These are phyloP conservation scores for Hyla sarda DNA, from an alignment of 2,113 vertebrate genomes.

Conservation along the genomic window DNA sequence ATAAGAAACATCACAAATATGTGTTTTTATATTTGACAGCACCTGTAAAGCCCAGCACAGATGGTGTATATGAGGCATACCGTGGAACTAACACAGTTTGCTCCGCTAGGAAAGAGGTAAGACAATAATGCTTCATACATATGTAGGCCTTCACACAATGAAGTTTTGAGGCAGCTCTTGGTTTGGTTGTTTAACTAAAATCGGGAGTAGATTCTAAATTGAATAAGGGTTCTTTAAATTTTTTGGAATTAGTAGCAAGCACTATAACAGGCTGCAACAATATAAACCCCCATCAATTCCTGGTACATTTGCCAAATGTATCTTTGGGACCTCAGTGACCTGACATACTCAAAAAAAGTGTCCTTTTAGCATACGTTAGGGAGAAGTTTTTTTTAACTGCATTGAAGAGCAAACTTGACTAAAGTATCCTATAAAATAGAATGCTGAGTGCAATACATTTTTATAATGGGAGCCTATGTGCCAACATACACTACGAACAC, in stretches of 20 bases:
- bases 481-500: no score
- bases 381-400: no score
- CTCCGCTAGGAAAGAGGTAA: slow-evolving; percentile 44
- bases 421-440: neutral
- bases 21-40: neutral
- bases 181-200: neutral
- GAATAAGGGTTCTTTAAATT: no score
- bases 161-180: neutral
- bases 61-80: slow-evolving; percentile 44
- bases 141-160: neutral
- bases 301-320: neutral
- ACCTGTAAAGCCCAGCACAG: slow-evolving; percentile 30
- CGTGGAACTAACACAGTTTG: slow-evolving; percentile 42
- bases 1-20: neutral
- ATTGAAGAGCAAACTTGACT: neutral
- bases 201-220: no score
- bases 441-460: no score
- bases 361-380: no score
- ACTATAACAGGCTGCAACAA: no score
- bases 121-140: neutral
- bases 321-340: neutral
- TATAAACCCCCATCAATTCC: neutral
- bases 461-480: no score
- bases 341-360: no score
- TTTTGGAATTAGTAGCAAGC: no score